A percentile compares a stretch with the other conserved stretches of the same genome.
These are phyloP conservation scores for Pseudomyrmex concolor DNA, from an alignment of 1,140 invertebrate species.

Conservation along the genomic window DNA sequence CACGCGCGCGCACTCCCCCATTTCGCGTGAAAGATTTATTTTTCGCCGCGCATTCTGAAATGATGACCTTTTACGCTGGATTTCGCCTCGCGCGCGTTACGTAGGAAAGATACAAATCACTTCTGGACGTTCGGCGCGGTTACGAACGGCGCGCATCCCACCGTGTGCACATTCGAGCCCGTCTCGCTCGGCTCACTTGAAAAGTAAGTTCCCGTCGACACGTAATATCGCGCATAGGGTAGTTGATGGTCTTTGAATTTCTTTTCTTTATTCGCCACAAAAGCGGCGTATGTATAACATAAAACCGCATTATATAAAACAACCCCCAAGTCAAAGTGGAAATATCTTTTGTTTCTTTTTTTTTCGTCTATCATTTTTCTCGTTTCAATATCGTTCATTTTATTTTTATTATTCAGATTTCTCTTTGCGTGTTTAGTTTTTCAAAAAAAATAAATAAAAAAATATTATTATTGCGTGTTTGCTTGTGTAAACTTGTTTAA, in stretches of 20 bases:
- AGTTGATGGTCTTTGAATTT: neutral
- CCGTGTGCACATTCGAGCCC: constrained; percentile 21
- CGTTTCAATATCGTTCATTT: neutral
- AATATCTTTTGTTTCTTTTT: too few species aligned
- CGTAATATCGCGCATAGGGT: constrained; percentile 5
- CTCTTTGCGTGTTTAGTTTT: too few species aligned
- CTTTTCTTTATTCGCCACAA: neutral
- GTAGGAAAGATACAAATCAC: constrained; percentile 65
- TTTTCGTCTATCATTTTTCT: neutral
- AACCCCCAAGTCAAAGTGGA: too few species aligned
- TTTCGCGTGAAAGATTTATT: constrained; percentile 57
- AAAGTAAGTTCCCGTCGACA: constrained; percentile 35
- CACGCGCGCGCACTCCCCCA: neutral
- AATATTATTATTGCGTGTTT: neutral
- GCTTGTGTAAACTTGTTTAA: too few species aligned
- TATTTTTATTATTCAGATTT: neutral
- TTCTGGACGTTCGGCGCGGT: constrained; percentile 55
- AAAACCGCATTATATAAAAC: too few species aligned
- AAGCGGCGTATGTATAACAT: neutral
- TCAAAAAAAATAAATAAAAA: neutral
- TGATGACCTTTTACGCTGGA: constrained; percentile 59
- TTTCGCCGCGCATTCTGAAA: constrained; percentile 50
- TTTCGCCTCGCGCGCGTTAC: constrained; percentile 37
- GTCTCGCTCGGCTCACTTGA: constrained; percentile 44
- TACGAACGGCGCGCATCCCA: constrained; percentile 47